Conservation (phyloP, 1,140 invertebrate genomes). For the Trichonephila clavata region DNA sequence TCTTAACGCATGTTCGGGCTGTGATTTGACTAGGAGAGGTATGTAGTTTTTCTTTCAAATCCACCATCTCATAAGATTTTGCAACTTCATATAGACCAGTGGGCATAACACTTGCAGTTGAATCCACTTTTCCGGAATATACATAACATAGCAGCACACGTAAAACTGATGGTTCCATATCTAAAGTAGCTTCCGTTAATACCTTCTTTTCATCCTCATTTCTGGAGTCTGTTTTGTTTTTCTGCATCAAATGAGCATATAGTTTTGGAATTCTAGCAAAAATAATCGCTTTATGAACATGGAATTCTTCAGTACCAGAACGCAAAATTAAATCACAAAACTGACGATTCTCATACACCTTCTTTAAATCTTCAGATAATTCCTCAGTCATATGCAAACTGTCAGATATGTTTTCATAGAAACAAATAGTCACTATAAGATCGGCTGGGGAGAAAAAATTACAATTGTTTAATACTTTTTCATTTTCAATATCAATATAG, state of each 20-base stretch:
- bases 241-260: not conserved
- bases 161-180: conserved; percentile 1
- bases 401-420: not conserved
- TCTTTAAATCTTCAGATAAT: conserved; percentile 14
- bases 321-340: not conserved
- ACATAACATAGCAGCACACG: not conserved
- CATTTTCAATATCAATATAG: too few species aligned
- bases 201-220: not conserved
- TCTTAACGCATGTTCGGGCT: not conserved
- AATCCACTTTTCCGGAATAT: conserved; percentile 8
- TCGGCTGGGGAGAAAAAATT: not conserved
- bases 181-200: too few species aligned
- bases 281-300: not conserved
- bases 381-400: not conserved
- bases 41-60: conserved; percentile 27
- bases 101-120: not conserved
- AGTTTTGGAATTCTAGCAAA: not conserved
- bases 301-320: conserved; percentile 1
- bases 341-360: not conserved
- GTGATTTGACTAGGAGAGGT: conserved; percentile 1
- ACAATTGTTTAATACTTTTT: not conserved
- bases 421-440: not conserved
- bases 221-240: not conserved
- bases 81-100: not conserved
- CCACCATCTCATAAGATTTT: not conserved